phyloP scores from a whole-genome alignment of 2,797 vertebrate genomes.

The Coranthus polyacanthus region DNA sequence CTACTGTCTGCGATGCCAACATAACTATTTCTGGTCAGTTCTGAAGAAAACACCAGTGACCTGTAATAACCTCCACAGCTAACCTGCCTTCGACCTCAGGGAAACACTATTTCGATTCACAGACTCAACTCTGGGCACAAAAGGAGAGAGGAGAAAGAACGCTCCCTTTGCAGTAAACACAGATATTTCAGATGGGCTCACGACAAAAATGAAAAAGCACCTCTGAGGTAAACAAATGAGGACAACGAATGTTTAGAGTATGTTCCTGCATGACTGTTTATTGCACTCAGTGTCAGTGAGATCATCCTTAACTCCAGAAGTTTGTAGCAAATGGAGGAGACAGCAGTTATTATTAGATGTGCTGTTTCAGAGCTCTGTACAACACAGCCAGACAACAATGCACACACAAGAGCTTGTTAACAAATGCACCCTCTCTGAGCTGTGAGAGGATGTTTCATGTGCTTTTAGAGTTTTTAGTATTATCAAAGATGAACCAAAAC shows the following conservation, averaged over 20 bases:
- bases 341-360: constrained; percentile 63
- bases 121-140: constrained; percentile 20
- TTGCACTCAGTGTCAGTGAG: constrained; percentile 51
- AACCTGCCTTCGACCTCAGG: constrained; percentile 14
- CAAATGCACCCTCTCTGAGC: too few relatives aligned
- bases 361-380: constrained; percentile 42
- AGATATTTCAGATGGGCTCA: neutral
- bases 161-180: constrained; percentile 4
- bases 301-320: constrained; percentile 55
- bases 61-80: constrained; percentile 21
- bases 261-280: constrained; percentile 33
- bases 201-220: constrained; percentile 6
- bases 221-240: neutral
- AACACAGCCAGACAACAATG: constrained; percentile 39
- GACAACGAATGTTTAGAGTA: neutral
- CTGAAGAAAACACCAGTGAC: constrained; percentile 32
- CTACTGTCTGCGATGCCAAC: too few relatives aligned
- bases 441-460: constrained; percentile 7
- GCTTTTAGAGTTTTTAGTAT: constrained; percentile 7
- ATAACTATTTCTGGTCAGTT: constrained; percentile 13
- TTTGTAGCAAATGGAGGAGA: constrained; percentile 58
- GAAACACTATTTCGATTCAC: constrained; percentile 27
- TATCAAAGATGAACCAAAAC: neutral
- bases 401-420: too few relatives aligned
- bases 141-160: neutral